Conservation (phyloP, 2,888 invertebrate genomes). For the Drosophila meridionalis region DNA sequence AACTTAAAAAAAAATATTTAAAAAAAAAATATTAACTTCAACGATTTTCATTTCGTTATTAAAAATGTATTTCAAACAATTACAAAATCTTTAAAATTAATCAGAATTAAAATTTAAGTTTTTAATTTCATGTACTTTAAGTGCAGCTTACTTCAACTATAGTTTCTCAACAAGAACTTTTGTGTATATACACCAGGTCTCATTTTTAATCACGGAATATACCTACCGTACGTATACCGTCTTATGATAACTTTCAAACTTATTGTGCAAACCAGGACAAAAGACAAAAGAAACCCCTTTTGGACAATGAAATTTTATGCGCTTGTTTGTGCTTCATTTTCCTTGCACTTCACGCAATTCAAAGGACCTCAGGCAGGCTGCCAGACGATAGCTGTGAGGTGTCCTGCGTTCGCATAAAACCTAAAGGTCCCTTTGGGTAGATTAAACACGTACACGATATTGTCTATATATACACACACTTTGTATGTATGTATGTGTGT, state of each 20-base stretch:
- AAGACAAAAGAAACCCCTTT: constrained; percentile 26
- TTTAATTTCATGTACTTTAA: no score
- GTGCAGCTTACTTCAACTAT: not conserved
- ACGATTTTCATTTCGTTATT: not conserved
- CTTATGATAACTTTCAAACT: constrained; percentile 31
- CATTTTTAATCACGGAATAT: not conserved
- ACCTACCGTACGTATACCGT: not conserved
- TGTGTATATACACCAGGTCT: not conserved
- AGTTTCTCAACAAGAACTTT: not conserved
- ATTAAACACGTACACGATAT: constrained; percentile 74
- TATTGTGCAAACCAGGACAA: constrained; percentile 10
- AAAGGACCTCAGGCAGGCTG: constrained; percentile 36
- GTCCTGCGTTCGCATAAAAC: constrained; percentile 67
- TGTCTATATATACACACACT: constrained; percentile 11
- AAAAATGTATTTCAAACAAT: not conserved
- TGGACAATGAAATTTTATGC: constrained; percentile 58
- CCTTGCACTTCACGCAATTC: constrained; percentile 50
- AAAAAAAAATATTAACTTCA: not conserved
- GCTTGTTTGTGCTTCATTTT: constrained; percentile 52
- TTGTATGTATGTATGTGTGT: constrained; percentile 37
- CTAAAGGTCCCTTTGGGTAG: constrained; percentile 74
- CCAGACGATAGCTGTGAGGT: constrained; percentile 57
- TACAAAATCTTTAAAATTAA: not conserved
- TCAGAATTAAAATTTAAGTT: not conserved
- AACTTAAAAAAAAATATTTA: not conserved